Base-by-base conservation (phyloP, 2,888 invertebrate species). In the Oscheius sp. region DNA sequence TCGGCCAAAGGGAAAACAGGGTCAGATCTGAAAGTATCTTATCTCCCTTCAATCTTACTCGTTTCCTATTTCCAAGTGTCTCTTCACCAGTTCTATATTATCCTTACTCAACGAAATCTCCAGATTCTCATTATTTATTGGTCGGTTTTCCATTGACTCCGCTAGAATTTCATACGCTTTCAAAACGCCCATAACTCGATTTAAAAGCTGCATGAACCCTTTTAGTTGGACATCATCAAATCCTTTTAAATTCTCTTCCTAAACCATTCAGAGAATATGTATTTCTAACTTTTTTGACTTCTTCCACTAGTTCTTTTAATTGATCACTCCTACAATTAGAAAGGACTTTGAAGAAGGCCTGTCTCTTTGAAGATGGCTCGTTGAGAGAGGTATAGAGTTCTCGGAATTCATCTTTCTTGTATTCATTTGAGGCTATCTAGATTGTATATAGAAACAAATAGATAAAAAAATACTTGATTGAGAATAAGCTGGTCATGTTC, bases 401-500 rank as follows among this genome's bases (percentile, higher is more conserved):
- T 2, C 49, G 26, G 26, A 64, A 51, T 6, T 64, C 51, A 4
- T 64, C 63, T 0, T 36, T 38, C 1, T 26, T 49, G 26, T 30
- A 32, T 17, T 8, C 12, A 17, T 1, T 26, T 12, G 32, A n/a
- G 32, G 14, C 30, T 20, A 41, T 47, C 54, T 54, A 28, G 9
- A 50, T 12, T 24, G 20, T n/a, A 6, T 47, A 14, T 47, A n/a
- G 4, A 1, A 22, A 28, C n/a, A 33, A 17, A 9, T 24, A 6
- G 1, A 33, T 26, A 49, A 8, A 30, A 6, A n/a, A 45, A 30
- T 22, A 76, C 54, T 56, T 82, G 65, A 50, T 67, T 73, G 45
- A 82, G 32, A 22, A 83, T 65, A 22, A 80, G 66, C 33, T 82
- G 78, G 65, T 83, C 83, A 62, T 83, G 83, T 63, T 77, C 68